Evolutionary conservation across 2,888 invertebrate species (phyloP), one percentile per base, ranked within the genome.

Genomic region (Chymomyza caudatula): DNA sequence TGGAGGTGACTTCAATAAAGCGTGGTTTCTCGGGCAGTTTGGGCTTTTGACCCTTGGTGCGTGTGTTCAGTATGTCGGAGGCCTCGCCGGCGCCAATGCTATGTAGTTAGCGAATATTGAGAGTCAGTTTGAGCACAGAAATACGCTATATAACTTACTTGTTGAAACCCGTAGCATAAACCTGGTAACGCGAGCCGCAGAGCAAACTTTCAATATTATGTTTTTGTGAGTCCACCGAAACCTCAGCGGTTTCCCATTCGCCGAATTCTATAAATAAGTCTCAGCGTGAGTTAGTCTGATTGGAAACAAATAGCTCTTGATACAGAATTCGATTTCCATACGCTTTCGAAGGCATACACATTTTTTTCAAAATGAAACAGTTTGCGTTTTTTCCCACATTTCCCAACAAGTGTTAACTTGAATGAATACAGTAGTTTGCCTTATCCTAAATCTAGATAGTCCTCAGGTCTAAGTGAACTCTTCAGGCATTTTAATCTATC

Each of bases 11-110:
- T 88, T 96, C 96, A 89, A 98, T 95, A 90, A 98, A 96, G 89
- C 96, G 94, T 3, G 95, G 94, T 63, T 97, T 97, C 89, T 96
- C 95, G 0, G 98, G 98, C 63, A 96, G 94, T 49, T 97, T 95
- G 2, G 98, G 98, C 90, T 97, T 98, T 74, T 96, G 96, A 76
- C 98, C 98, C 83, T 97, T 96, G 0, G 98, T 98, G 78, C 96
- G 94, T 0, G 96, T 96, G 82, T 96, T 96, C 63, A 98, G 92
- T 71, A 95, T 95, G 87, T 97, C 96, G 0, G 97, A 97, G 1
- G 95, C 94, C 88, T 96, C 96, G 60, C 97, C 97, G 29, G 96
- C 96, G 74, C 98, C 98, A 91, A 98, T 97, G 82, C 96, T 96
- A 84, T 0, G 13, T 0, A 17, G 13, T 2, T 0, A 13, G 1